phyloP scores from a whole-genome alignment of 2,113 vertebrate genomes.

The Heterotilapia buettikoferi region DNA sequence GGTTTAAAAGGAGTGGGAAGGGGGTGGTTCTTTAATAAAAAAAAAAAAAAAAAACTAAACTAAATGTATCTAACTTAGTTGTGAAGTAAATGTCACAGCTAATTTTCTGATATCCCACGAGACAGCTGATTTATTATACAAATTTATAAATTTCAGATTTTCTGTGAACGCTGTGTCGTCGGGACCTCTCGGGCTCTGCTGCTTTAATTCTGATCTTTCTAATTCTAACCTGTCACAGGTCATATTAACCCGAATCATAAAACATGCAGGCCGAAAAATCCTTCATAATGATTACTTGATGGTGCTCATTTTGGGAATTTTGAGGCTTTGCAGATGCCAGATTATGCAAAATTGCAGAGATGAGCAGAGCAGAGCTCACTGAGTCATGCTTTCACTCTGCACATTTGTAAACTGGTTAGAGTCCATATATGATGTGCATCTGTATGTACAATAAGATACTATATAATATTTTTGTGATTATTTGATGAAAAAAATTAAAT shows the following conservation, averaged over 20 bases:
- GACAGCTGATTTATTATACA: fast-evolving
- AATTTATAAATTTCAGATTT: fast-evolving
- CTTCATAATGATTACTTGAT: neutral
- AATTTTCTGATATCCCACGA: neutral
- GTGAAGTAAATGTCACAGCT: neutral
- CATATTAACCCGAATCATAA: fast-evolving
- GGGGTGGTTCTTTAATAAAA: too few species aligned
- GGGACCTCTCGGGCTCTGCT: neutral
- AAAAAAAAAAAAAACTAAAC: too few species aligned
- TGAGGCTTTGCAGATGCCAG: neutral
- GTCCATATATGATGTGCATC: neutral
- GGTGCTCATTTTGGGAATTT: neutral
- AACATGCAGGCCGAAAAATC: neutral
- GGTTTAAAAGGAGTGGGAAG: too few species aligned
- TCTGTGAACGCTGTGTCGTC: neutral
- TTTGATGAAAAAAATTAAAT: neutral
- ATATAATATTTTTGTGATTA: fast-evolving
- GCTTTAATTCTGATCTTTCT: neutral
- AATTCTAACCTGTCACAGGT: neutral
- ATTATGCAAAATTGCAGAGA: neutral
- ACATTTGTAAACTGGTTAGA: neutral
- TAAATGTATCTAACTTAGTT: neutral
- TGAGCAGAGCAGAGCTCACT: neutral
- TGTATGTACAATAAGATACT: fast-evolving
- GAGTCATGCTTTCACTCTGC: neutral